Conservation (phyloP, 2,113 vertebrate species). For the Euleptes europaea region DNA sequence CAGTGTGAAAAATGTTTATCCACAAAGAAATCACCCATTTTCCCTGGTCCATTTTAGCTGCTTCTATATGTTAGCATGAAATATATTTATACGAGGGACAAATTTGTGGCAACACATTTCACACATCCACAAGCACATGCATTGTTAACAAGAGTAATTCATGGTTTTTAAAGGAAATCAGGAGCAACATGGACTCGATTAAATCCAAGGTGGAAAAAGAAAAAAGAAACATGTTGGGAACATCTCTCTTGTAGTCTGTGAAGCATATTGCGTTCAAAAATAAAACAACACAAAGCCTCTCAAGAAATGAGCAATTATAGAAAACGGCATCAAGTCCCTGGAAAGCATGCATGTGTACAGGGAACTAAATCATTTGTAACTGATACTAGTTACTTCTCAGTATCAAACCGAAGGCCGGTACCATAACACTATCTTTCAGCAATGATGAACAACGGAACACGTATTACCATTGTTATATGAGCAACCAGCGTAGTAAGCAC, state of each 20-base stretch:
- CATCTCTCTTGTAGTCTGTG: constrained; percentile 32
- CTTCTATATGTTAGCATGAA: constrained; percentile 25
- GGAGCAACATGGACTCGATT: constrained; percentile 29
- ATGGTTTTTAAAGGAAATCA: constrained; percentile 53
- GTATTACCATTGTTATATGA: constrained; percentile 35
- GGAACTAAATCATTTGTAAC: constrained; percentile 48
- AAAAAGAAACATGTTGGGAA: constrained; percentile 41
- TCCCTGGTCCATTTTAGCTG: background rate
- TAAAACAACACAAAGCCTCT: constrained; percentile 48
- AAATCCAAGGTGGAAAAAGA: constrained; percentile 16
- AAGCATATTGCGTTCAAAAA: constrained; percentile 56
- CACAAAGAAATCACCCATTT: background rate
- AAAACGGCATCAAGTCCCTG: constrained; percentile 60
- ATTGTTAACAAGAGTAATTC: background rate
- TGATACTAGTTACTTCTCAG: constrained; percentile 60
- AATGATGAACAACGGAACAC: constrained; percentile 57
- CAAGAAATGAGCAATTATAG: constrained; percentile 67
- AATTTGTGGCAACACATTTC: background rate
- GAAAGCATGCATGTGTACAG: constrained; percentile 17
- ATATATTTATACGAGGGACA: constrained; percentile 9
- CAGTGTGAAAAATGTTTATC: background rate
- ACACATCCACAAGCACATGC: fast-evolving
- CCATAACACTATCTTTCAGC: constrained; percentile 61
- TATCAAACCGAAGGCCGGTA: constrained; percentile 61
- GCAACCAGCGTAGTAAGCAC: constrained; percentile 25